phyloP scores from a whole-genome alignment of 1,140 invertebrate species.

The Andrena cerasifolii region DNA sequence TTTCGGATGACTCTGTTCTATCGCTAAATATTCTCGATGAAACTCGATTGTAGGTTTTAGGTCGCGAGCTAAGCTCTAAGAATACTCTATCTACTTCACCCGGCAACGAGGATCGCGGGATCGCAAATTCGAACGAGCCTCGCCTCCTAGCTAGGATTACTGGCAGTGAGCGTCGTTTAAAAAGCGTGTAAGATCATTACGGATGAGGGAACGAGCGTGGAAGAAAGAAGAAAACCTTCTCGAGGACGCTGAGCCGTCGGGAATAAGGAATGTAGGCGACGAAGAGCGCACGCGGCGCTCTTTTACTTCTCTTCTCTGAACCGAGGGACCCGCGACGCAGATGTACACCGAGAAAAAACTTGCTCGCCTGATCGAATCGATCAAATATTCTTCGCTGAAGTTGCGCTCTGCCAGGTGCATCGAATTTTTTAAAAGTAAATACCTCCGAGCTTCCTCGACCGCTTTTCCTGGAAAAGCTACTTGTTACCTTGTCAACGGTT shows the following conservation, averaged over 20 bases:
- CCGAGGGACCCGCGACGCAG: conserved; percentile 2
- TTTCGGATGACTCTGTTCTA: not conserved
- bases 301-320: not conserved
- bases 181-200: conserved; percentile 7
- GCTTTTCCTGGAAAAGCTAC: too few relatives aligned
- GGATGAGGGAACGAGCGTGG: conserved; percentile 13
- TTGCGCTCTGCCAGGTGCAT: not conserved
- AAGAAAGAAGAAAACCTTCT: conserved; percentile 32
- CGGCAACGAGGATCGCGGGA: not conserved
- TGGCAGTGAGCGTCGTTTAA: conserved; percentile 57
- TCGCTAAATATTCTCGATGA: not conserved
- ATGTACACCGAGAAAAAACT: conserved; percentile 19
- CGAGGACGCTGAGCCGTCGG: conserved; percentile 36
- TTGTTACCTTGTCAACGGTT: too few relatives aligned
- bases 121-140: not conserved
- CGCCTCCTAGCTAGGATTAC: not conserved
- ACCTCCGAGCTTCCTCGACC: too few relatives aligned
- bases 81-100: not conserved
- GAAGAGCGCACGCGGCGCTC: conserved; percentile 34
- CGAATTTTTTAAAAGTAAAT: not conserved
- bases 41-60: not conserved
- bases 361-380: not conserved
- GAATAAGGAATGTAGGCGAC: conserved; percentile 46
- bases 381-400: not conserved
- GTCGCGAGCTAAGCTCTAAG: conserved; percentile 9